phyloP scores from a whole-genome alignment of 2,113 vertebrate species.

The Phalacrocorax pelagicus region DNA sequence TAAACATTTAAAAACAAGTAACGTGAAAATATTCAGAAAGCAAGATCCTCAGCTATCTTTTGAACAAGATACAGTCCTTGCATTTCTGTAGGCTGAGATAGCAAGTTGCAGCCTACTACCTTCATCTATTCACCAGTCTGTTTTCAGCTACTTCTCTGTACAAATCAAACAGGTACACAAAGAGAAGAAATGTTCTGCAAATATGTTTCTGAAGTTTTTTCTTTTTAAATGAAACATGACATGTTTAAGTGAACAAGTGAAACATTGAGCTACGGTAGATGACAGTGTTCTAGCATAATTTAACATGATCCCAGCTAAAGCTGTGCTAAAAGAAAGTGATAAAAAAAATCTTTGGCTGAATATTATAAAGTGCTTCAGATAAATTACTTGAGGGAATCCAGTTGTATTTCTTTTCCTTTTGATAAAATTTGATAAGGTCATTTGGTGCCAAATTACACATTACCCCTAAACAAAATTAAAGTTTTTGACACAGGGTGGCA shows the following conservation, averaged over 20 bases:
- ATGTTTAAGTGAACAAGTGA: neutral
- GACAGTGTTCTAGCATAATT: neutral
- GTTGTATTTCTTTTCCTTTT: slow-evolving; percentile 12
- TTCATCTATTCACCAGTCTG: neutral
- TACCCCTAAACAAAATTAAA: neutral
- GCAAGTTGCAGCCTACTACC: neutral
- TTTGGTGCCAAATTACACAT: neutral
- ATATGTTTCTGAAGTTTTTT: neutral
- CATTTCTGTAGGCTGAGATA: neutral
- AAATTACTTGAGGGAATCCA: neutral
- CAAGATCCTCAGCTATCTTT: neutral
- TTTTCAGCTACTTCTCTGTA: neutral
- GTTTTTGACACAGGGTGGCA: neutral
- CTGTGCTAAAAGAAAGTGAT: neutral
- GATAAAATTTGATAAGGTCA: slow-evolving; percentile 9
- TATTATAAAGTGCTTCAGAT: neutral
- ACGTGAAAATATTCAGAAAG: neutral
- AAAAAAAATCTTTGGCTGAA: neutral
- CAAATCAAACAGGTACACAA: neutral
- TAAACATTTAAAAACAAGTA: neutral
- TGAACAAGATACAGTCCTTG: neutral
- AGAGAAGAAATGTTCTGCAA: neutral
- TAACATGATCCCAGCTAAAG: neutral
- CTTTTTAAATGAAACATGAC: neutral
- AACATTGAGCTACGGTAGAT: neutral